Evolutionary conservation across 2,797 vertebrate species (phyloP), one percentile per base, ranked within the genome.

Genomic region (Serranus cabrilla): DNA sequence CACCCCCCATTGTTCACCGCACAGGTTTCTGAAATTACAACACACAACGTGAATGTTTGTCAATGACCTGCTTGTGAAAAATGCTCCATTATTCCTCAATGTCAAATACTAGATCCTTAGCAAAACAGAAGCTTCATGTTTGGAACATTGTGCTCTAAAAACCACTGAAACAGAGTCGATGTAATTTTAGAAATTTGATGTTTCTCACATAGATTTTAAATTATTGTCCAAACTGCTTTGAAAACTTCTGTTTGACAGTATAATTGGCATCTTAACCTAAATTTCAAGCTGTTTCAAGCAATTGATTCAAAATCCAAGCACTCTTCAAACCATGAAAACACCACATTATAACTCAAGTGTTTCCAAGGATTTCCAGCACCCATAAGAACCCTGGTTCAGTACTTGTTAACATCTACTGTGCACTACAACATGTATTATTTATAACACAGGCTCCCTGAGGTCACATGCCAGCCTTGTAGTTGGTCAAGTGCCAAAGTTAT

Each of bases 1-100:
- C 98, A 99, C 74, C 98, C 98, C 0, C 98, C 98, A 0, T 99
- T 99, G 89, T 99, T 99, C 66, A 99, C 96, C 0, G 97, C 97
- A 66, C 98, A 99, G 0, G 97, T 99, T 93, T 99, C 98, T 99
- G 94, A 84, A 93, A 91, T 76, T 11, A 82, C 80, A 88, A 77
- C 40, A 76, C 56, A 59, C 50, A 57, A 45, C 4, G 10, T 71
- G 27, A 68, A 61, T 27, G 34, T 40, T 63, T 43, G 42, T 40
- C 14, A 67, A 54, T 55, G 34, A 71, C 31, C 39, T 18, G 5
- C 25, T 25, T 9, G 21, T 62, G 31, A 60, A 69, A 57, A 20
- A 69, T 6, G 1, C 1, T 31, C 21, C 4, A 0, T 59, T 69
- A 27, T 56, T 58, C 3, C 9, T 65, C 56, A 55, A 11, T 25